Conservation (phyloP, 2,797 vertebrate genomes). For the Darevskia nairensis region DNA sequence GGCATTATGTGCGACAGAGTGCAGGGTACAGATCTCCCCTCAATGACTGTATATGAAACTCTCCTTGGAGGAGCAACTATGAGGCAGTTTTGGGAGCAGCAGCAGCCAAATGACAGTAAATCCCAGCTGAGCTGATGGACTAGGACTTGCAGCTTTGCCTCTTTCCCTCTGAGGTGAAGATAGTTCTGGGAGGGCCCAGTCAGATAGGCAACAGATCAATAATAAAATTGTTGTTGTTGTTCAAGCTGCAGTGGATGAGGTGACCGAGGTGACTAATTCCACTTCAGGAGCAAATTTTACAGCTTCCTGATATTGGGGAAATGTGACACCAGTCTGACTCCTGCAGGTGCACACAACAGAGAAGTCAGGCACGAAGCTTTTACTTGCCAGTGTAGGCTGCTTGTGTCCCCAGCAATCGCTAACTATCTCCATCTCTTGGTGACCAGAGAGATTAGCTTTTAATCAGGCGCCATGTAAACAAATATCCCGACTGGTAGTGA, state of each 20-base stretch:
- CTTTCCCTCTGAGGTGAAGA: not conserved
- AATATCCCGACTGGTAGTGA: constrained; percentile 27
- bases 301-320: not conserved
- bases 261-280: not conserved
- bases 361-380: not conserved
- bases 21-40: too few species aligned
- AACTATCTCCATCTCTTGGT: not conserved
- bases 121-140: not conserved
- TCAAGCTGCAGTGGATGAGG: not conserved
- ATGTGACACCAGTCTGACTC: not conserved
- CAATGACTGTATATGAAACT: too few species aligned
- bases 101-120: not conserved
- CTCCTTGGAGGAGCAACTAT: too few species aligned
- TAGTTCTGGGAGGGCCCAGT: not conserved
- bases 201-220: not conserved
- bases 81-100: not conserved
- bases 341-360: not conserved
- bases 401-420: not conserved
- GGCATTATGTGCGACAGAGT: too few species aligned
- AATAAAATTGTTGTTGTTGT: too few species aligned
- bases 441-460: constrained; percentile 2
- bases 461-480: constrained; percentile 42
- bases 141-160: not conserved
- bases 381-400: not conserved
- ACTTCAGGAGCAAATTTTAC: not conserved